A percentile compares a stretch with the other conserved stretches of the same genome.
Evolutionary conservation across 2,888 invertebrate genomes (phyloP).

Genomic region (Diabrotica balteata): DNA sequence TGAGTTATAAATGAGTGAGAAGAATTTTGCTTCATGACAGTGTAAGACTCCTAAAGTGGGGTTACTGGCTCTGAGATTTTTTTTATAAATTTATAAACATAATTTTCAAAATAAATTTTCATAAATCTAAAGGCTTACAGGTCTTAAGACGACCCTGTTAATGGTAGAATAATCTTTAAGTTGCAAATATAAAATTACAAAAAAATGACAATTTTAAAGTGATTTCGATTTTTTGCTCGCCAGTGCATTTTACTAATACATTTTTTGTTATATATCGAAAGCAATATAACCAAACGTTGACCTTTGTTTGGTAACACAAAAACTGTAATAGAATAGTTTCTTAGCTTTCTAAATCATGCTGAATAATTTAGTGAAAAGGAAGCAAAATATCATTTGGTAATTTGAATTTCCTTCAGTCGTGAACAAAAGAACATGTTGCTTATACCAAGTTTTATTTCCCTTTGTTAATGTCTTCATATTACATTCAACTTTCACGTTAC

Average conservation of each 20-base stretch:
- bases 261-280: conserved; percentile 16
- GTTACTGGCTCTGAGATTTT: too few species aligned
- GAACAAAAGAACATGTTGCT: conserved; percentile 44
- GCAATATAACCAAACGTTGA: conserved; percentile 25
- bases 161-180: too few species aligned
- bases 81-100: too few species aligned
- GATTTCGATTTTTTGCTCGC: too few species aligned
- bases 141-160: too few species aligned
- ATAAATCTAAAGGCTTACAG: too few species aligned
- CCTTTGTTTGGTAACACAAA: conserved; percentile 33
- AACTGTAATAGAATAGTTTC: conserved; percentile 31
- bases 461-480: conserved; percentile 34
- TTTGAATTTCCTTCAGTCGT: conserved; percentile 42
- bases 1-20: too few species aligned
- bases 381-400: conserved; percentile 42
- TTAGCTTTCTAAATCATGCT: conserved; percentile 43
- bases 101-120: too few species aligned
- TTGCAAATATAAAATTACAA: too few species aligned
- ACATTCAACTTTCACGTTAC: conserved; percentile 35
- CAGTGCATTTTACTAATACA: background rate
- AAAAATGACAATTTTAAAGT: too few species aligned
- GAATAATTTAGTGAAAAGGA: conserved; percentile 44
- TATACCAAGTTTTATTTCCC: conserved; percentile 35
- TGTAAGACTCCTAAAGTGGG: too few species aligned
- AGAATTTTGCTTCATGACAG: too few species aligned